Evolutionary conservation across 2,113 vertebrate genomes (phyloP).

Genomic region (Laterallus jamaicensis): DNA sequence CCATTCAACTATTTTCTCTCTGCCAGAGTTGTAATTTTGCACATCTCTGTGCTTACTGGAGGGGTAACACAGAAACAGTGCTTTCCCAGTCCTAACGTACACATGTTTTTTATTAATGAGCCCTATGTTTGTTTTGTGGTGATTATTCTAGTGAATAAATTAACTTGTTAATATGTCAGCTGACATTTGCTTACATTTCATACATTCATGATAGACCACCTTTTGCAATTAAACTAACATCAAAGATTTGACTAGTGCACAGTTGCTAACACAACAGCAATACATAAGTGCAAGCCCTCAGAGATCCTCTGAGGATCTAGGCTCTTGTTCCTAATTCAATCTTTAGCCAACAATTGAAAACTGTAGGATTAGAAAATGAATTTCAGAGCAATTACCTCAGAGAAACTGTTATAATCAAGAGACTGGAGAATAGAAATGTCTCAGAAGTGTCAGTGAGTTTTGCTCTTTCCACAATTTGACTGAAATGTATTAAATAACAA

Average conservation of each 20-base stretch:
- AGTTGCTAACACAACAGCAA: neutral
- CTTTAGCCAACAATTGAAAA: conserved; percentile 35
- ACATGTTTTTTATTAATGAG: neutral
- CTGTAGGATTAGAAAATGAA: conserved; percentile 36
- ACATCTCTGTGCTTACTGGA: neutral
- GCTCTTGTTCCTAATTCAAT: conserved; percentile 45
- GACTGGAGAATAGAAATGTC: conserved; percentile 5
- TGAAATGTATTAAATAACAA: conserved; percentile 39
- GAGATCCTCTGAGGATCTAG: neutral
- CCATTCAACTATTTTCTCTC: neutral
- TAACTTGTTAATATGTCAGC: neutral
- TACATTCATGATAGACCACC: neutral
- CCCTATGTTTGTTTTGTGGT: neutral
- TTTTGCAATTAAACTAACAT: conserved; percentile 32
- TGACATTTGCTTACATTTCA: conserved; percentile 14
- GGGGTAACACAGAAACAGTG: neutral
- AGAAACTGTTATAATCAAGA: conserved; percentile 52
- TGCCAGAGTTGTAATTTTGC: neutral
- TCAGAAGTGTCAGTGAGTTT: conserved; percentile 15
- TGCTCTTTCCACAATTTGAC: neutral
- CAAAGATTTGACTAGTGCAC: neutral
- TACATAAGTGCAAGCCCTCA: neutral
- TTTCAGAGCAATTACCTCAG: conserved; percentile 41
- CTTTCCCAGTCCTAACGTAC: neutral
- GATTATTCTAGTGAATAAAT: conserved; percentile 23